Percentiles rank a stretch among this genome's conserved stretches.
These are phyloP conservation scores for Lagodon rhomboides DNA, from an alignment of 2,797 vertebrate genomes.

Conservation along the genomic window DNA sequence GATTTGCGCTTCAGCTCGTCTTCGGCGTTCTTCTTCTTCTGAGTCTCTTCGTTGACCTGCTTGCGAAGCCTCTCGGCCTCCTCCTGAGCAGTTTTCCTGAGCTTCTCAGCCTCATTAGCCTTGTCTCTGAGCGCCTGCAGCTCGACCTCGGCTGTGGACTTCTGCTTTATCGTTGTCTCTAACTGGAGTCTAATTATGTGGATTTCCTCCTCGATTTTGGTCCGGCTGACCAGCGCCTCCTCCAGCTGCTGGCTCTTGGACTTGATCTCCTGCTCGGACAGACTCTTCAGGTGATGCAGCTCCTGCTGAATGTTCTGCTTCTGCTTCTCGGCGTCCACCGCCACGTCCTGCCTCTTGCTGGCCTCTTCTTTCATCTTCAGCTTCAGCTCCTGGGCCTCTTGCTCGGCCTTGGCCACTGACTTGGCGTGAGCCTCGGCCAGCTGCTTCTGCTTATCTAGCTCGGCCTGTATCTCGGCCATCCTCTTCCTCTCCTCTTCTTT, in stretches of 20 bases:
- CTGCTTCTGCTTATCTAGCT: constrained; percentile 95
- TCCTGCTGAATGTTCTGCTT: constrained; percentile 95
- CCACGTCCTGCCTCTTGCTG: constrained; percentile 89
- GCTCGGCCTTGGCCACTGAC: constrained; percentile 93
- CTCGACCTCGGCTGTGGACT: constrained; percentile 87
- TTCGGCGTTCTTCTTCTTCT: constrained; percentile 94
- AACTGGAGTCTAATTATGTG: constrained; percentile 92
- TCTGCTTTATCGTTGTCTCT: constrained; percentile 90
- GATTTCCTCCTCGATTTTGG: constrained; percentile 95
- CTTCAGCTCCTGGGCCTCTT: constrained; percentile 91
- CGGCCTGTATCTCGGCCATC: constrained; percentile 93
- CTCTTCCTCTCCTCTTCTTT: constrained; percentile 93
- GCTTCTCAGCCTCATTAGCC: constrained; percentile 91
- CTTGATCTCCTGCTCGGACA: constrained; percentile 92
- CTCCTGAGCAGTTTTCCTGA: constrained; percentile 90
- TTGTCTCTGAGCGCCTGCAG: constrained; percentile 87
- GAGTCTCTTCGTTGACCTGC: constrained; percentile 94
- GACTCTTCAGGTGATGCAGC: constrained; percentile 91
- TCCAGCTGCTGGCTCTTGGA: constrained; percentile 91
- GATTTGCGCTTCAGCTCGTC: constrained; percentile 93
- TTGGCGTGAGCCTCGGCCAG: constrained; percentile 92
- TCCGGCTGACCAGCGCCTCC: constrained; percentile 89
- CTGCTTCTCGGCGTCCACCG: constrained; percentile 92
- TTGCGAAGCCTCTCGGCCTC: constrained; percentile 93
- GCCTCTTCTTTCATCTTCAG: constrained; percentile 94